phyloP scores from a whole-genome alignment of 2,888 invertebrate genomes.

The Boloria selene region DNA sequence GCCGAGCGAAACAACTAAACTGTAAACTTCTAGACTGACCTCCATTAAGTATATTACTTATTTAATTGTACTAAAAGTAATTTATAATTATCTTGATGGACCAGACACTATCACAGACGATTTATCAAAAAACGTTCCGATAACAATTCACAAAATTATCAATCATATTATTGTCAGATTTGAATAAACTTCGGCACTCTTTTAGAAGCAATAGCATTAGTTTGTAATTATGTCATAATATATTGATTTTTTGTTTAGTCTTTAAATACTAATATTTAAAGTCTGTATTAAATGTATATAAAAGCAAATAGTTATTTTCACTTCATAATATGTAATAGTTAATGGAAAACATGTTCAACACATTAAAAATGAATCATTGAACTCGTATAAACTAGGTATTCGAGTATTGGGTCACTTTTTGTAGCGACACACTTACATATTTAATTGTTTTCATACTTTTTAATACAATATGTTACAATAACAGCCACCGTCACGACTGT shows the following conservation, averaged over 20 bases:
- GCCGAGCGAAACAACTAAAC: constrained; percentile 12
- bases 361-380: constrained; percentile 10
- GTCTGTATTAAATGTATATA: too few species aligned
- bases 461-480: constrained; percentile 11
- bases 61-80: constrained; percentile 9
- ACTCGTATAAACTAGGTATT: constrained; percentile 18
- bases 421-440: constrained; percentile 23
- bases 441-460: constrained; percentile 19
- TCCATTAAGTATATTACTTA: constrained; percentile 6
- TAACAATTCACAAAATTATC: too few species aligned
- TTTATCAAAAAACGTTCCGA: too few species aligned
- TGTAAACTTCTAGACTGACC: constrained; percentile 12
- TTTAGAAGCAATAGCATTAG: too few species aligned
- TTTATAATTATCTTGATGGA: background rate
- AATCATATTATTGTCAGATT: too few species aligned
- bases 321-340: too few species aligned
- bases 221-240: too few species aligned
- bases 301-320: too few species aligned
- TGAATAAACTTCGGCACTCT: too few species aligned
- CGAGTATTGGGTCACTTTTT: constrained; percentile 26
- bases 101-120: background rate
- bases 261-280: too few species aligned
- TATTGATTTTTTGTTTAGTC: too few species aligned
- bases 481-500: constrained; percentile 18
- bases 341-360: too few species aligned